Conservation (phyloP, 2,888 invertebrate genomes). For the Plebejus anna region DNA sequence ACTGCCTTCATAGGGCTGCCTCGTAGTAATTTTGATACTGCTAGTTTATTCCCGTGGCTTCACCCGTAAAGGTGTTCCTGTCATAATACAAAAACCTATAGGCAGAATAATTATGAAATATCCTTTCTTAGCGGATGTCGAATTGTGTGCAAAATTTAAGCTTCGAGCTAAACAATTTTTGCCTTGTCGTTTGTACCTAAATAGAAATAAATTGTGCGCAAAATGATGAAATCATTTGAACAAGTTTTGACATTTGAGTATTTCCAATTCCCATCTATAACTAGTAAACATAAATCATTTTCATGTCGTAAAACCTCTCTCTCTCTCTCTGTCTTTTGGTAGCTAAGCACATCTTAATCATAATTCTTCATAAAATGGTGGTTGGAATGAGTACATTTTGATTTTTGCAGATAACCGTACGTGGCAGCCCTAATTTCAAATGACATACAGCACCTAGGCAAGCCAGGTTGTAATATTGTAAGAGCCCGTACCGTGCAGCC, state of each 20-base stretch:
- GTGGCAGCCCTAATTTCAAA: constrained; percentile 9
- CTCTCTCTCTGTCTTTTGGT: too few relatives aligned
- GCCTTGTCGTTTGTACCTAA: neutral
- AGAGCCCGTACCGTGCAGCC: constrained; percentile 10
- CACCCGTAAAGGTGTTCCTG: neutral
- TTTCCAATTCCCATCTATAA: too few relatives aligned
- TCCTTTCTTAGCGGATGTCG: too few relatives aligned
- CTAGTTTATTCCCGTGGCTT: neutral
- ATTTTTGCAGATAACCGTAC: neutral
- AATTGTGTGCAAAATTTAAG: too few relatives aligned
- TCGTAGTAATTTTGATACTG: neutral
- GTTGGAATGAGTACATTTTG: neutral
- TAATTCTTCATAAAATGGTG: neutral
- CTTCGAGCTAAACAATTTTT: neutral
- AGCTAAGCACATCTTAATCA: neutral
- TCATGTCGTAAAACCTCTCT: too few relatives aligned
- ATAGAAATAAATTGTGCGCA: neutral
- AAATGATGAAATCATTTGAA: neutral
- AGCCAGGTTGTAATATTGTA: constrained; percentile 18
- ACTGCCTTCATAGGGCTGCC: constrained; percentile 5
- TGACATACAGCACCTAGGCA: constrained; percentile 20
- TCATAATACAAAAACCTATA: neutral
- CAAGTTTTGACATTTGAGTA: neutral
- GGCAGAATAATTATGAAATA: too few relatives aligned
- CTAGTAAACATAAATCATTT: too few relatives aligned